phyloP scores from a whole-genome alignment of 2,888 invertebrate genomes.

The Drosophila meridiana region DNA sequence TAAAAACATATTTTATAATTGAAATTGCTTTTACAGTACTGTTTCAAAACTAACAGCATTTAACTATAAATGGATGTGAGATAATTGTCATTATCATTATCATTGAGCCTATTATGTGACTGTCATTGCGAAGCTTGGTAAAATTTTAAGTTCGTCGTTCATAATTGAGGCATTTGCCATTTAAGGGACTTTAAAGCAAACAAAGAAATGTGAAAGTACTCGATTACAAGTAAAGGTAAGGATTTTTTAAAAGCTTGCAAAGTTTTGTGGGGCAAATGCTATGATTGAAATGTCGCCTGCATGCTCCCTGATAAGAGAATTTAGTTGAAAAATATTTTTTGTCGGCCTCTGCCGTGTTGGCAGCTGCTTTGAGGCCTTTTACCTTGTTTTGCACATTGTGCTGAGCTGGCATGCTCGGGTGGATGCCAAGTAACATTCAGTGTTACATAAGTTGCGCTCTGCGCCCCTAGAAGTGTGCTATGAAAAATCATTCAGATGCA shows the following conservation, averaged over 20 bases:
- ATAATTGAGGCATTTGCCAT: neutral
- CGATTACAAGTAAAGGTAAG: neutral
- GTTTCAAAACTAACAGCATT: too few species aligned
- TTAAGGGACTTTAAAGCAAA: neutral
- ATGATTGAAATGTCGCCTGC: slow-evolving; percentile 48
- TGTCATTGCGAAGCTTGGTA: neutral
- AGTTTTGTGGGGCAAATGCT: slow-evolving; percentile 36
- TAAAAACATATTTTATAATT: too few species aligned
- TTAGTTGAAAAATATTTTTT: slow-evolving; percentile 24
- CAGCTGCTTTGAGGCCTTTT: slow-evolving; percentile 8
- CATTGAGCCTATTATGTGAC: neutral
- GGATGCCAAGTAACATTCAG: slow-evolving; percentile 5
- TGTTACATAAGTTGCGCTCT: slow-evolving; percentile 56
- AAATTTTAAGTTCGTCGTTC: neutral
- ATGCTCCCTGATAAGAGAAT: slow-evolving; percentile 57
- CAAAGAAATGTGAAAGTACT: slow-evolving; percentile 3
- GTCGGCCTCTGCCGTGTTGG: slow-evolving; percentile 21
- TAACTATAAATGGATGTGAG: too few species aligned
- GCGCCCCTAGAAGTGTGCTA: slow-evolving; percentile 59
- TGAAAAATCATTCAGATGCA: slow-evolving; percentile 55
- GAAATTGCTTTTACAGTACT: too few species aligned
- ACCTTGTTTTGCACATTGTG: slow-evolving; percentile 6
- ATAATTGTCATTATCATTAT: too few species aligned
- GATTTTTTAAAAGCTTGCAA: slow-evolving; percentile 33
- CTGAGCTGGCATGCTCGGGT: neutral